phyloP scores from a whole-genome alignment of 2,797 vertebrate genomes.

The Chanos chanos region DNA sequence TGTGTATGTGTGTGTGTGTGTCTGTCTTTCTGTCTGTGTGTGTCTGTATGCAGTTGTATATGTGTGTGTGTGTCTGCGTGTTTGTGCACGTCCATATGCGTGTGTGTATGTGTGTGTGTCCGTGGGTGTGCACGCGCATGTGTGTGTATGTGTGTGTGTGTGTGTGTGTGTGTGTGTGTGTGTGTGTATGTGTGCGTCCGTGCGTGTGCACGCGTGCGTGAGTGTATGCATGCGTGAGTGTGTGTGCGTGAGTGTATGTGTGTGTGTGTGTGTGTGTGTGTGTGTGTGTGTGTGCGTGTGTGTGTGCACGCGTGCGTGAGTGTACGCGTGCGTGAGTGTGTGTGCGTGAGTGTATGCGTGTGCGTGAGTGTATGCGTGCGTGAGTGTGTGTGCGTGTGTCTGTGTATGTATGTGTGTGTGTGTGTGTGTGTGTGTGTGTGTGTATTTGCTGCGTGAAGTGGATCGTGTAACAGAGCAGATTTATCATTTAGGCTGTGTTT shows the following conservation, averaged over 20 bases:
- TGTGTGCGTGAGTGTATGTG: no score
- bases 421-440: slow-evolving; percentile 13
- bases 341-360: not conserved
- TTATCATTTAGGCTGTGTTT: slow-evolving; percentile 49
- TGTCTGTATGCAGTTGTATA: no score
- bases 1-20: no score
- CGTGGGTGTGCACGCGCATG: no score
- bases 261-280: not conserved
- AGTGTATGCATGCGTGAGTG: no score
- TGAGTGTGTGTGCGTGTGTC: no score
- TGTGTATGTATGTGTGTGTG: not conserved
- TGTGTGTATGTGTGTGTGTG: slow-evolving; percentile 29
- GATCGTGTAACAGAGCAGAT: slow-evolving; percentile 50
- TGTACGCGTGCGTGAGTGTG: no score
- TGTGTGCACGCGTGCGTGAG: no score
- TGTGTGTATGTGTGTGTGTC: slow-evolving; percentile 27
- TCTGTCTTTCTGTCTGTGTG: no score
- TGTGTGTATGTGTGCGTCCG: slow-evolving; percentile 50
- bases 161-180: slow-evolving; percentile 18
- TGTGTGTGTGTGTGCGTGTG: slow-evolving; percentile 11
- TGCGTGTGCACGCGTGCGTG: no score
- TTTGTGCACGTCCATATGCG: not conserved
- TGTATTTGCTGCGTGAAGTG: slow-evolving; percentile 21
- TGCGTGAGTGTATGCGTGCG: not conserved
- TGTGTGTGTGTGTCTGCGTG: no score